Base-by-base conservation (phyloP, 2,888 invertebrate genomes). In the Penaeus monodon region DNA sequence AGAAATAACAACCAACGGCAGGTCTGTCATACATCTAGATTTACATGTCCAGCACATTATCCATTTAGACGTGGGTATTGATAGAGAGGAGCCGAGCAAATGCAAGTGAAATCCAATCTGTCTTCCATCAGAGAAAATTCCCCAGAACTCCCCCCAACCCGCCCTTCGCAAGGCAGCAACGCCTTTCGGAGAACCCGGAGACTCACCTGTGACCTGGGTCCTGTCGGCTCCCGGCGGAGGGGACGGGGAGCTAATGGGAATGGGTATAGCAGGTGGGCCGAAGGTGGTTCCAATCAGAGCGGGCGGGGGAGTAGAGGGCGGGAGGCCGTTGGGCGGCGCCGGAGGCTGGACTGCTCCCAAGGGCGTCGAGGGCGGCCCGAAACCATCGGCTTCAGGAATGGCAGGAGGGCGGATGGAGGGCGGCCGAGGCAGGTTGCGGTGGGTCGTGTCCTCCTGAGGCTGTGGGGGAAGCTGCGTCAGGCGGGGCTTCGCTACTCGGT, bases 141-240 rank as follows among this genome's bases (percentile, higher is more conserved):
- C 17, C 17, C 4, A 17, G 57, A 57, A 57, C 17, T 0, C 17
- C 10, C 57, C 14, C 57, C 10, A 12, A 57, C 17, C 57, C 17
- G 57, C 14, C 57, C 57, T 57, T 57, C 17, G 57, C 57, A 3
- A 57, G 17, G 4, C 14, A 57, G 12, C 49, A 10, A 38, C 38
- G 38, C 38, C 7, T 7, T 38, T 38, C 0, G 38, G 8, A 8
- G 44, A 44, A 44, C 44, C 3, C 44, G 14, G 17, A 17, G 57
- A 57, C 78, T 49, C 68, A 88, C 88, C 88, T 82, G 88, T 85
- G 20, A 88, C 88, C 82, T 85, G 85, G 20, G 85, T 78, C 74
- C 78, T 44, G 68, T 83, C 83, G 10, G 88, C 81, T 22, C 88
- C 85, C n/a, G 88, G 88, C 24, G 88, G 87, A 49, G 83, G 82